Conservation (phyloP, 2,888 invertebrate species). For the Dorcus parallelipipedus region DNA sequence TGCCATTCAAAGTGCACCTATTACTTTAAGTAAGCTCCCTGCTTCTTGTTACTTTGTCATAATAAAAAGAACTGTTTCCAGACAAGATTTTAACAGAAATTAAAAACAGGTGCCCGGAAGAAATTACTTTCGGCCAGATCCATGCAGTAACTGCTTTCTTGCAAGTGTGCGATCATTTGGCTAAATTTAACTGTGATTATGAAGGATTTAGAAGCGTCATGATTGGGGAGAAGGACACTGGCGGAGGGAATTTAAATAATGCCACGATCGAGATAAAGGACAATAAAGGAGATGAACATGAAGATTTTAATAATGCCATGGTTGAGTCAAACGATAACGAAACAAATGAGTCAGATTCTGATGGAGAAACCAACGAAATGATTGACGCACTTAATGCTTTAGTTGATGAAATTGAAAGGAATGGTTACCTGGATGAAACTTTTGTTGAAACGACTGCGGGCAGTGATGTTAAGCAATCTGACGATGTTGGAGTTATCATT, state of each 20-base stretch:
- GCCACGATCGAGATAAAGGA: background rate
- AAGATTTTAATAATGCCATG: background rate
- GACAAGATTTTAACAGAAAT: conserved; percentile 31
- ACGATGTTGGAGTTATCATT: no score
- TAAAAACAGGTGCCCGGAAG: conserved; percentile 39
- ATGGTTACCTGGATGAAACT: background rate
- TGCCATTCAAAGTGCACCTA: conserved; percentile 23
- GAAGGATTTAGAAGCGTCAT: conserved; percentile 34
- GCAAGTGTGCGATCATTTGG: conserved; percentile 38
- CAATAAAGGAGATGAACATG: background rate
- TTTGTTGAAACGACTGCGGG: no score
- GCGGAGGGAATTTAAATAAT: background rate
- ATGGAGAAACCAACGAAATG: background rate
- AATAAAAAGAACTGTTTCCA: conserved; percentile 20
- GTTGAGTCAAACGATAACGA: background rate
- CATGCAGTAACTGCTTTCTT: conserved; percentile 37
- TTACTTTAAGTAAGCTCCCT: conserved; percentile 23
- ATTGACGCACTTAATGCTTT: conserved; percentile 2
- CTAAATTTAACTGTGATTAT: conserved; percentile 31
- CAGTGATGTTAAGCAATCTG: no score
- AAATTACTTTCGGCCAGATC: conserved; percentile 39
- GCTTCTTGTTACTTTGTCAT: background rate
- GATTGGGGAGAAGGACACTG: no score
- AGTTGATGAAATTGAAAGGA: conserved; percentile 10
- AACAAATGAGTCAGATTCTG: background rate